Conservation (phyloP, 2,888 invertebrate genomes). For the Catocala fraxini region DNA sequence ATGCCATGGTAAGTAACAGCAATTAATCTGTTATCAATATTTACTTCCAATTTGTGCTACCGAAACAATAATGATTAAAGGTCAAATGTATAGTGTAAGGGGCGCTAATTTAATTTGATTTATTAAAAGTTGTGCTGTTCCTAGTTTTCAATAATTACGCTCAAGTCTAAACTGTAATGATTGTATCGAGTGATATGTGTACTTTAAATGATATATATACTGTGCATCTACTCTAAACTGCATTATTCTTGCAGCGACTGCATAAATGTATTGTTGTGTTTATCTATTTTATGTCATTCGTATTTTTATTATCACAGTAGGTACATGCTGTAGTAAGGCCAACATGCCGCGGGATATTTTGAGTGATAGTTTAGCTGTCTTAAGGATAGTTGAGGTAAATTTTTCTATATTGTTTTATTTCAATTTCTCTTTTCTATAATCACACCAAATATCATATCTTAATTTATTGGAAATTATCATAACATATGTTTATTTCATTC, state of each 20-base stretch:
- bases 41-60: not conserved
- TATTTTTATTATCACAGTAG: slow-evolving; percentile 42
- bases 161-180: not conserved
- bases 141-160: not conserved
- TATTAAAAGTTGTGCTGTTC: not conserved
- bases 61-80: slow-evolving; percentile 28
- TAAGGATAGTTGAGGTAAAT: slow-evolving; percentile 88
- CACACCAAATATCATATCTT: slow-evolving; percentile 2
- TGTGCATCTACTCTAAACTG: not conserved
- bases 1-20: slow-evolving; percentile 22
- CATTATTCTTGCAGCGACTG: slow-evolving; percentile 1
- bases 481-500: too few species aligned
- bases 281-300: slow-evolving; percentile 16
- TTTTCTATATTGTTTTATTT: slow-evolving; percentile 10
- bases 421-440: not conserved
- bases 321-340: slow-evolving; percentile 44
- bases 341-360: slow-evolving; percentile 90
- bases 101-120: slow-evolving; percentile 31
- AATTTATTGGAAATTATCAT: too few species aligned
- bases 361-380: slow-evolving; percentile 89
- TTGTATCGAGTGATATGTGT: not conserved
- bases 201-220: not conserved
- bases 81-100: slow-evolving; percentile 28
- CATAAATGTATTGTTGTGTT: not conserved
- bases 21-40: not conserved